A percentile compares a stretch with the other conserved stretches of the same genome.
These are phyloP conservation scores for Melitaea athalia DNA, from an alignment of 2,888 invertebrate genomes.

Conservation along the genomic window DNA sequence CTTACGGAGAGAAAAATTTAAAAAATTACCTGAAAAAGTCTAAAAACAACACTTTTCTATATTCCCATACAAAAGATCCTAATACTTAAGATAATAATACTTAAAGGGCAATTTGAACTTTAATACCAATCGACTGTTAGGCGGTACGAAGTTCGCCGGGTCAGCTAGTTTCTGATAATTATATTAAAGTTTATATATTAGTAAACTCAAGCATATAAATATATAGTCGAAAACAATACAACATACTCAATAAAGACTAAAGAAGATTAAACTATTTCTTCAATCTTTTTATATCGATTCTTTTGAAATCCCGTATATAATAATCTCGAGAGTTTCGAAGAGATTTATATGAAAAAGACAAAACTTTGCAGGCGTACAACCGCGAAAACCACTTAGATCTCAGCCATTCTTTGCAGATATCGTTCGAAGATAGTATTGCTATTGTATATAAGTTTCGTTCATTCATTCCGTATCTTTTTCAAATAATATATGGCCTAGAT, in stretches of 20 bases:
- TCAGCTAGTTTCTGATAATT: too few species aligned
- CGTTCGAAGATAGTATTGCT: not conserved
- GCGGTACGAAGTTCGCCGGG: too few species aligned
- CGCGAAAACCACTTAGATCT: not conserved
- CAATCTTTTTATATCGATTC: not conserved
- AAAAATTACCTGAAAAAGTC: too few species aligned
- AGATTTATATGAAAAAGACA: slow-evolving; percentile 9
- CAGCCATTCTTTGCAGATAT: not conserved
- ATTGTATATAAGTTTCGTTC: not conserved
- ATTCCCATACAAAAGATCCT: too few species aligned
- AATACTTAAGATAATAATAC: too few species aligned
- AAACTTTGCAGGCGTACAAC: not conserved
- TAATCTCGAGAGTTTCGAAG: slow-evolving; percentile 1
- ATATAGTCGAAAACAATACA: not conserved
- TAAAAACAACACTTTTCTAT: too few species aligned
- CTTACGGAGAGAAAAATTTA: too few species aligned
- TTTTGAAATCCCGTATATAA: not conserved
- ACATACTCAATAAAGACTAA: not conserved
- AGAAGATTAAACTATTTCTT: not conserved
- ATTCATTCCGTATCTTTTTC: not conserved
- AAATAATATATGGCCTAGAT: too few species aligned
- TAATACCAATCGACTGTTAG: too few species aligned
- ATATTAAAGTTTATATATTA: too few species aligned
- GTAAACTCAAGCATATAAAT: too few species aligned
- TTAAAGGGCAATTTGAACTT: too few species aligned